Percentiles rank a stretch among this genome's conserved stretches.
phyloP scores from a whole-genome alignment of 2,113 vertebrate genomes.

The Odontophorus gujanensis region DNA sequence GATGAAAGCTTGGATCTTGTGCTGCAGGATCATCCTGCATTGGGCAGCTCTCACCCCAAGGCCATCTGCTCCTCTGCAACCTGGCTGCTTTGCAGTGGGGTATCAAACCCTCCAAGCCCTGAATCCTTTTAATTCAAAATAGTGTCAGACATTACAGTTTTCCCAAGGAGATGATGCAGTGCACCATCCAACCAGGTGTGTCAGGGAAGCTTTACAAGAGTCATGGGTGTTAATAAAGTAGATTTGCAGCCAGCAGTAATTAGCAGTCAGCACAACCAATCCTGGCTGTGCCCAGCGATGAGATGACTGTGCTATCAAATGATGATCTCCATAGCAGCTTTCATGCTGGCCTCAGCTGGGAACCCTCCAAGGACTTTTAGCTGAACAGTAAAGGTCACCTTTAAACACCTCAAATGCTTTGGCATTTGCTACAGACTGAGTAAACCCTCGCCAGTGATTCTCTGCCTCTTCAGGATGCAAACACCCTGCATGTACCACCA shows the following conservation, averaged over 20 bases:
- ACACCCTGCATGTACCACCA: neutral
- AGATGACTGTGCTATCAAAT: neutral
- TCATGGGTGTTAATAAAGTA: neutral
- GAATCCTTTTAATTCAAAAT: neutral
- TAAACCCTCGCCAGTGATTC: neutral
- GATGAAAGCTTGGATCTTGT: neutral
- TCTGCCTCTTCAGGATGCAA: neutral
- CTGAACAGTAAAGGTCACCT: neutral
- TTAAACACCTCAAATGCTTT: neutral
- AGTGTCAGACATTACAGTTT: neutral
- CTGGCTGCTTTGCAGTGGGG: conserved; percentile 67
- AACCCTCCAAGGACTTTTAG: neutral
- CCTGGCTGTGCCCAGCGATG: neutral
- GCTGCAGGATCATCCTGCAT: neutral
- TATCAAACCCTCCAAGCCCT: conserved; percentile 78
- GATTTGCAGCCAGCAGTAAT: neutral
- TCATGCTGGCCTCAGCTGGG: neutral
- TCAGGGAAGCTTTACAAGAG: neutral
- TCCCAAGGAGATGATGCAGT: neutral
- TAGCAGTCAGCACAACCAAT: neutral
- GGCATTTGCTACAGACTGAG: neutral
- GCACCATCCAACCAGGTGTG: neutral
- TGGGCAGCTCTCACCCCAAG: conserved; percentile 4
- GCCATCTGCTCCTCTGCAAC: conserved; percentile 72
- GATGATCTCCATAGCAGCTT: neutral